Evolutionary conservation across 1,140 invertebrate species (phyloP).

Genomic region (Pseudomyrmex pallidus): DNA sequence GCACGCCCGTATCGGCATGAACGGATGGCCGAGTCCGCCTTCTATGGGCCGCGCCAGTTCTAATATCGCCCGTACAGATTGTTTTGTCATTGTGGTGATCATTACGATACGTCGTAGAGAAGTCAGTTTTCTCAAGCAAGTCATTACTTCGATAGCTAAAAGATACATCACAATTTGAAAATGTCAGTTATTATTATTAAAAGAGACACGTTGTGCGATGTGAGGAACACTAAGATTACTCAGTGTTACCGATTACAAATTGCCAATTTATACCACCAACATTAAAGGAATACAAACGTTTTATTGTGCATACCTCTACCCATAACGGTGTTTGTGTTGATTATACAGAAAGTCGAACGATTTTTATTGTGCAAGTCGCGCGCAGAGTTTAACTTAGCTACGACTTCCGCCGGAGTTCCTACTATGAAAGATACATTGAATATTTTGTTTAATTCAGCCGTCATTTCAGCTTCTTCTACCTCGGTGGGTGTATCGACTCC

Average conservation of each 20-base stretch:
- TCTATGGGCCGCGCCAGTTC: slow-evolving; percentile 81
- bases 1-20: slow-evolving; percentile 81
- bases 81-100: slow-evolving; percentile 83
- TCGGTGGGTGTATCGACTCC: slow-evolving; percentile 82
- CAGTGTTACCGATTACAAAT: slow-evolving; percentile 26
- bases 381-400: slow-evolving; percentile 72
- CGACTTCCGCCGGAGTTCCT: slow-evolving; percentile 78
- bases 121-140: slow-evolving; percentile 78
- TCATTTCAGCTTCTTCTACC: slow-evolving; percentile 83
- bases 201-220: background rate
- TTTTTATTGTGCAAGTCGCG: slow-evolving; percentile 71
- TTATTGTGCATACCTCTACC: slow-evolving; percentile 77
- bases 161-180: slow-evolving; percentile 57
- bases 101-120: slow-evolving; percentile 81
- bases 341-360: slow-evolving; percentile 77
- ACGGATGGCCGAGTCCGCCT: slow-evolving; percentile 77
- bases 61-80: slow-evolving; percentile 82
- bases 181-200: slow-evolving; percentile 31
- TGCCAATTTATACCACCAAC: slow-evolving; percentile 18
- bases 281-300: slow-evolving; percentile 23
- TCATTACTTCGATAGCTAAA: slow-evolving; percentile 82
- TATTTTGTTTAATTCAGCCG: slow-evolving; percentile 81
- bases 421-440: slow-evolving; percentile 82
- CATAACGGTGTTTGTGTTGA: slow-evolving; percentile 81
- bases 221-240: slow-evolving; percentile 2